Evolutionary conservation across 1,140 invertebrate genomes (phyloP).

Genomic region (Hormaphis cornu): DNA sequence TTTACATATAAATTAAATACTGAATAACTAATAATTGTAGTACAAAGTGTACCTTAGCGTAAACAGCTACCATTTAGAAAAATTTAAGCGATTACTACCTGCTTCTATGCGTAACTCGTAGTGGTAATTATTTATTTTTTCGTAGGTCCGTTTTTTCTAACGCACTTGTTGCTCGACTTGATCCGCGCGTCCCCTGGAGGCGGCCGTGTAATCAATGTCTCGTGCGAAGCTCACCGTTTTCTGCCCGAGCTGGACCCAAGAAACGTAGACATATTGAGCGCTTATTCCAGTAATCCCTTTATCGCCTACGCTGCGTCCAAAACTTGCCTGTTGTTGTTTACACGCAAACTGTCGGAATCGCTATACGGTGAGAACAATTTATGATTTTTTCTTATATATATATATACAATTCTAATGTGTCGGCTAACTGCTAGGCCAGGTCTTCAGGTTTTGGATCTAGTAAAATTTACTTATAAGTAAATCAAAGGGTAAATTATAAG

Average conservation of each 20-base stretch:
- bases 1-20: too few relatives aligned
- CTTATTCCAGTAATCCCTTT: not conserved
- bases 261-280: not conserved
- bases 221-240: slow-evolving; percentile 55
- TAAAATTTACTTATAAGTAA: too few relatives aligned
- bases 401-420: too few relatives aligned
- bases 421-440: too few relatives aligned
- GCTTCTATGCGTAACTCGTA: not conserved
- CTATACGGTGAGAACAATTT: not conserved
- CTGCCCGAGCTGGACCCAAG: not conserved
- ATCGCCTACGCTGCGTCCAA: not conserved
- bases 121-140: slow-evolving; percentile 44
- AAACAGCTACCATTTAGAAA: too few relatives aligned
- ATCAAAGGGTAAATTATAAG: too few relatives aligned
- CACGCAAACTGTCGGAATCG: not conserved
- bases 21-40: too few relatives aligned
- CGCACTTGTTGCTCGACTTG: not conserved
- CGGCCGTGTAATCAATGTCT: slow-evolving; percentile 61
- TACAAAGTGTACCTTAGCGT: too few relatives aligned
- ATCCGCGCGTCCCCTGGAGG: not conserved
- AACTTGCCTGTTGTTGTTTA: not conserved
- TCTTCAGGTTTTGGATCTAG: too few relatives aligned
- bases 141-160: not conserved
- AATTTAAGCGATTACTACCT: too few relatives aligned
- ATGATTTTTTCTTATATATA: too few relatives aligned